phyloP scores from a whole-genome alignment of 2,888 invertebrate genomes.

The Synergus gifuensis region DNA sequence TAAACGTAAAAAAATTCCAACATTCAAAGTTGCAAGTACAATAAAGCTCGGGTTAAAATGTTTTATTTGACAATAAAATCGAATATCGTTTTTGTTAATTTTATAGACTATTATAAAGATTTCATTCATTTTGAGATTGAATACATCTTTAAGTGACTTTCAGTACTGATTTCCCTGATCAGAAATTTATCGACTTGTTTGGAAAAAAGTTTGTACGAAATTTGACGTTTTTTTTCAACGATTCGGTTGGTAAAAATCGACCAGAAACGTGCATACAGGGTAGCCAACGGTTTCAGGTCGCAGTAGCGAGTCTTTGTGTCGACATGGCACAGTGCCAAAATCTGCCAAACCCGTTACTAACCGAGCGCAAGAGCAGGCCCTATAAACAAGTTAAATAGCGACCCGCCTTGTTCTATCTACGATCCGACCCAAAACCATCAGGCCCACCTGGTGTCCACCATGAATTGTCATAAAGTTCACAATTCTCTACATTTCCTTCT shows the following conservation, averaged over 20 bases:
- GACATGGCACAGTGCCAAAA: slow-evolving; percentile 72
- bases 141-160: not conserved
- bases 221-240: slow-evolving; percentile 56
- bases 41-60: not conserved
- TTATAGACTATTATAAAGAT: too few species aligned
- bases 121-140: too few species aligned
- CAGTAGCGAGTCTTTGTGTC: slow-evolving; percentile 64
- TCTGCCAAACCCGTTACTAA: slow-evolving; percentile 66
- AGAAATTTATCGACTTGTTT: not conserved
- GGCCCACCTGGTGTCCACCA: slow-evolving; percentile 3
- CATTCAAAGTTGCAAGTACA: not conserved
- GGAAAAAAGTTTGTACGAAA: not conserved
- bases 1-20: not conserved
- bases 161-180: not conserved
- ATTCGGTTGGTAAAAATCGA: slow-evolving; percentile 53
- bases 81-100: too few species aligned
- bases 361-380: slow-evolving; percentile 69
- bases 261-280: slow-evolving; percentile 40
- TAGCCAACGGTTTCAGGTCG: slow-evolving; percentile 43
- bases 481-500: not conserved
- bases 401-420: slow-evolving; percentile 47
- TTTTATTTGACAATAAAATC: too few species aligned
- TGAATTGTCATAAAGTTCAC: not conserved
- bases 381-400: slow-evolving; percentile 61
- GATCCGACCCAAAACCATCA: slow-evolving; percentile 56